Base-by-base conservation (phyloP, 2,888 invertebrate species). In the Heliconius ethilla region DNA sequence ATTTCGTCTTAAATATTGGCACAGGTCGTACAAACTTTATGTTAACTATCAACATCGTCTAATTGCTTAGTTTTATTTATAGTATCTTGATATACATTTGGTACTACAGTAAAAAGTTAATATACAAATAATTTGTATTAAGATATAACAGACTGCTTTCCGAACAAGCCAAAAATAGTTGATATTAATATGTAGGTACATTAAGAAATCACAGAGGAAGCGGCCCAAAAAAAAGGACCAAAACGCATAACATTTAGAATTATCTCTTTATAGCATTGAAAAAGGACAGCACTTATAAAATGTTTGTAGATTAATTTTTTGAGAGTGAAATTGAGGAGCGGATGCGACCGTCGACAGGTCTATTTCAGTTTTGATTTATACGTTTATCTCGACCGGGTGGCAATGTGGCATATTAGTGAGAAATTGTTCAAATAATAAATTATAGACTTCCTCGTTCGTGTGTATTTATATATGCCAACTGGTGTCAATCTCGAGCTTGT, bases 351-450 rank as follows among this genome's bases (percentile, higher is more conserved):
- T 87, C 88, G 83, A 65, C 85, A 85, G 86, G 27, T 92, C 92
- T 93, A 93, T 93, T 93, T 93, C 88, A 86, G 92, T 87, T 87
- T 89, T 93, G 92, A 93, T 93, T 92, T 92, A 92, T 91, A 88
- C 83, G 85, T 83, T 83, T 85, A 65, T 65, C 84, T 86, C 83
- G 85, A 88, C 87, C 88, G 87, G 86, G 87, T 88, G 89, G 89
- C 89, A 89, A 89, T 88, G 89, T 89, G 90, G 89, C 89, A 87
- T 90, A 90, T 90, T 88, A 90, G 90, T 89, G 85, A 84, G 88
- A 85, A 89, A 89, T 90, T 88, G 89, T 90, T 87, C 86, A 85
- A 86, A 87, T 87, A 88, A 72, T 87, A 88, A 91, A 90, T 90
- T 90, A 89, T 88, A 86, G 85, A 85, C 84, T 89, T 91, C 87